Percentiles rank a stretch among this genome's conserved stretches.
Evolutionary conservation across 2,888 invertebrate genomes (phyloP).

Genomic region (Athalia rosae): DNA sequence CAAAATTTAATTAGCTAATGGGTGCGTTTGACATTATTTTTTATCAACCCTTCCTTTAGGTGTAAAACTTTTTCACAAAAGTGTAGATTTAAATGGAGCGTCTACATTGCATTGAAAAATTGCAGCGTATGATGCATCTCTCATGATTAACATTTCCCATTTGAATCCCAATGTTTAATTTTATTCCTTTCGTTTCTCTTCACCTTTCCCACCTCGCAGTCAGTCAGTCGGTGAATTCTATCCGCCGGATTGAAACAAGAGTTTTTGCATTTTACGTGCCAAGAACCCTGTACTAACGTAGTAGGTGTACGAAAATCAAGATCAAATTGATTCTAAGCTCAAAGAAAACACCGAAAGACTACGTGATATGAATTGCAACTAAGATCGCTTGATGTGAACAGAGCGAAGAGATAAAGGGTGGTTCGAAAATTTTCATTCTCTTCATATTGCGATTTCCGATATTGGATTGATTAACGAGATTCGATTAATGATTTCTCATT

Average conservation of each 20-base stretch:
- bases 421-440: not conserved
- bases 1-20: no score
- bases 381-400: not conserved
- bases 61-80: no score
- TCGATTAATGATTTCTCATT: no score
- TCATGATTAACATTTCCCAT: no score
- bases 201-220: not conserved
- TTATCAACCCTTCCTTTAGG: no score
- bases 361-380: constrained; percentile 26
- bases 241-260: not conserved
- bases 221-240: not conserved
- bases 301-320: constrained; percentile 23
- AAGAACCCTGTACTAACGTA: not conserved
- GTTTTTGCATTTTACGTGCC: constrained; percentile 1
- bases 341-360: constrained; percentile 16
- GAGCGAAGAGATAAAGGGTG: not conserved
- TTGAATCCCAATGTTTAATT: not conserved
- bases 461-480: no score
- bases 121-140: no score
- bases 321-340: constrained; percentile 31
- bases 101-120: no score
- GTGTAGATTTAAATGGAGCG: no score
- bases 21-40: no score
- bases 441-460: no score
- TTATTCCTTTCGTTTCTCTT: not conserved